Conservation (phyloP, 2,113 vertebrate genomes). For the Bos taurus region ARS-UCD2.0 NC_037331.1:66164501-66165000, state of each 20-base stretch:
- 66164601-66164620: background rate
- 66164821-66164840: background rate
- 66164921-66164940: background rate
- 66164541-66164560: constrained; percentile 13
- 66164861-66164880: background rate
- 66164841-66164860: background rate
- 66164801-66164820: background rate
- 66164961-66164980: background rate
- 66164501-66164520: background rate
- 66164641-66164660: background rate
- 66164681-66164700: background rate
- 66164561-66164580: background rate
- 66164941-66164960: background rate
- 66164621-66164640: background rate
- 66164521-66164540: background rate
- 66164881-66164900: background rate
- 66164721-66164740: constrained; percentile 2
- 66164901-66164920: background rate
- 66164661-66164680: constrained; percentile 16
- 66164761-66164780: background rate
- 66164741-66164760: background rate
- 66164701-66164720: background rate
- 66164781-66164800: background rate
- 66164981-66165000: background rate
- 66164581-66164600: background rate